Evolutionary conservation across 2,888 invertebrate genomes (phyloP).

Genomic region (Sussaba pulchella): DNA sequence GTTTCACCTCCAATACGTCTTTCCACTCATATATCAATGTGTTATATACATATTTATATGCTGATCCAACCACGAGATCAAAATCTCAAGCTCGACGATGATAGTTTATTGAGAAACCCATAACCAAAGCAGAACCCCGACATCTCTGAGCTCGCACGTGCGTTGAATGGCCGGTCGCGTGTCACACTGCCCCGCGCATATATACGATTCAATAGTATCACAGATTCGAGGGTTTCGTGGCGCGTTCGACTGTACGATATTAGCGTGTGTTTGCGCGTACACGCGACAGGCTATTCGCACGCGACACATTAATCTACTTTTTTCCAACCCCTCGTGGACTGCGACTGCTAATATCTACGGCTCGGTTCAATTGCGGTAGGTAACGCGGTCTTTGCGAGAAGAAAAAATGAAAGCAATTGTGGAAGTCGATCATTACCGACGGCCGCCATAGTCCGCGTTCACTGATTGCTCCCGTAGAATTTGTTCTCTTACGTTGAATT

Average conservation of each 20-base stretch:
- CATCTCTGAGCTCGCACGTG: constrained; percentile 15
- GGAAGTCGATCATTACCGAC: neutral
- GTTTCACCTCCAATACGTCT: no score
- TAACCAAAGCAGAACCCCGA: neutral
- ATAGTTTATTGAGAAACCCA: neutral
- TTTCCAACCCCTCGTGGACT: neutral
- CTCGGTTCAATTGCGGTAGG: constrained; percentile 26
- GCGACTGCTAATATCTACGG: constrained; percentile 8
- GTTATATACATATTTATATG: no score
- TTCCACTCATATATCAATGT: no score
- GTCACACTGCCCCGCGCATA: constrained; percentile 14
- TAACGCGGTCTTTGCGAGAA: neutral
- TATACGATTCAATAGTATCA: constrained; percentile 32
- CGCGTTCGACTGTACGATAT: constrained; percentile 4
- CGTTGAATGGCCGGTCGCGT: constrained; percentile 24
- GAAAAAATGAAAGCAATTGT: constrained; percentile 13
- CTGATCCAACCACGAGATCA: no score
- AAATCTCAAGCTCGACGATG: constrained; percentile 4
- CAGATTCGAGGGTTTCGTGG: constrained; percentile 30
- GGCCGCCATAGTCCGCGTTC: neutral
- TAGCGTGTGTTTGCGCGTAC: constrained; percentile 16
- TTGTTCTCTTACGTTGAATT: neutral
- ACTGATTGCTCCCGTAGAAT: neutral
- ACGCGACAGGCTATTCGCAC: constrained; percentile 17
- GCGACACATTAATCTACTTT: constrained; percentile 8